Evolutionary conservation across 2,888 invertebrate genomes (phyloP), one percentile per base, ranked within the genome.

Genomic region (Sphaeridia pumilis): DNA sequence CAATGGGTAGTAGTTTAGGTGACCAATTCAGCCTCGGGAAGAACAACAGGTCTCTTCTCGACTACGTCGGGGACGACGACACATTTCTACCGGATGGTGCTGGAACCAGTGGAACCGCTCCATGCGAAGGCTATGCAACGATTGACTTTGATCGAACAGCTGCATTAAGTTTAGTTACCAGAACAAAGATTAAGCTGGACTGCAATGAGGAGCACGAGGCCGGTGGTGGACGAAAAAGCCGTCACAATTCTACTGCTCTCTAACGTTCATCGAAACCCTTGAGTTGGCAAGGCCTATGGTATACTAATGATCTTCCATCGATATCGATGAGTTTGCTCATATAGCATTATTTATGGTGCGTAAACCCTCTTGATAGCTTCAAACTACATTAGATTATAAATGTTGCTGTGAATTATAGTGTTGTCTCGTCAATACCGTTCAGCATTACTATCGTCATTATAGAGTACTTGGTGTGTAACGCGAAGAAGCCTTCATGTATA

Each of bases 61-160:
- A n/a, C n/a, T 14, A 38, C 5, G 12, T 14, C 17, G 38, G 17
- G 17, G 17, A 20, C 20, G 38, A 38, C 25, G 25, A 45, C 4
- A 10, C 45, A n/a, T 45, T 45, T 5, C 45, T 45, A 3, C 45
- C 45, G n/a, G 10, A 47, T 4, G 12, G 46, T 41, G 49, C 41
- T 27, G 42, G 28, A 35, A 49, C 45, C 24, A 34, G 20, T 26
- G 56, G 47, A 17, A 51, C 47, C 14, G 35, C 54, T 7, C 49
- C 57, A 10, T 61, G 64, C 17, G 67, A 70, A 43, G 83, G 86
- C 46, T 93, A 92, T 69, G 87, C 87, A 7, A 86, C 86, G 1
- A 95, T 94, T 65, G 94, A 94, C 73, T 93, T 94, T 71, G 83
- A 90, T 66, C 87, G 87, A 73, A 94, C 94, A 0, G 84, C 83